Evolutionary conservation across 2,113 vertebrate species (phyloP), one percentile per base, ranked within the genome.

Genomic region (Chamaetylas fuelleborni): DNA sequence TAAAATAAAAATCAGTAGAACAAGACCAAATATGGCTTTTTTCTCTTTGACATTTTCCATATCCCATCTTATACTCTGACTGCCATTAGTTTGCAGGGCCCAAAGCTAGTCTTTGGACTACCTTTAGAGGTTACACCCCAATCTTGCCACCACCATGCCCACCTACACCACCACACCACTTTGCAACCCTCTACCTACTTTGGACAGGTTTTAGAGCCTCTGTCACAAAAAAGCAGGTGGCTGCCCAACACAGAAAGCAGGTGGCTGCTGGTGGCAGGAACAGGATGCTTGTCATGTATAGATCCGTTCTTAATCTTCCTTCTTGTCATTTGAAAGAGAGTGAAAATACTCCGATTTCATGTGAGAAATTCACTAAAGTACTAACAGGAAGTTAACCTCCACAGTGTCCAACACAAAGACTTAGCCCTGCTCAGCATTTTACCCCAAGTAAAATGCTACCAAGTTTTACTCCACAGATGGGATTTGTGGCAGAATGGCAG

Each of bases 261-360:
- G n/a, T 34, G 20, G 45, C 36, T 93, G 40, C 36, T 48, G 28
- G 31, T 43, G 58, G 36, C 43, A 72, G 43, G 7, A 90, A 17
- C 1, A 67, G 19, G 31, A 48, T 2, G 0, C 12, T 40, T 57
- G 13, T 40, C 17, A 40, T 2, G 5, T 36, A n/a, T 0, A 1
- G 19, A 61, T 4, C n/a, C 0, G 0, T 85, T 88, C 60, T 62
- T 54, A 45, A 40, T 33, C 6, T 72, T 53, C 22, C 42, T 92
- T 61, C 36, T 15, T 77, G 40, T 6, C 28, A 19, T 33, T 90
- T 66, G 45, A 33, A 54, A 71, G 12, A 29, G 14, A 43, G 38
- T 67, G 16, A 6, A 67, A 82, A 67, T 19, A 23, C 33, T 66
- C 33, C 3, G 26, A 58, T 72, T 82, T 60, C 67, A 47, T 2